Conservation (phyloP, 2,888 invertebrate genomes). For the Tenthredo scrophulariae region DNA sequence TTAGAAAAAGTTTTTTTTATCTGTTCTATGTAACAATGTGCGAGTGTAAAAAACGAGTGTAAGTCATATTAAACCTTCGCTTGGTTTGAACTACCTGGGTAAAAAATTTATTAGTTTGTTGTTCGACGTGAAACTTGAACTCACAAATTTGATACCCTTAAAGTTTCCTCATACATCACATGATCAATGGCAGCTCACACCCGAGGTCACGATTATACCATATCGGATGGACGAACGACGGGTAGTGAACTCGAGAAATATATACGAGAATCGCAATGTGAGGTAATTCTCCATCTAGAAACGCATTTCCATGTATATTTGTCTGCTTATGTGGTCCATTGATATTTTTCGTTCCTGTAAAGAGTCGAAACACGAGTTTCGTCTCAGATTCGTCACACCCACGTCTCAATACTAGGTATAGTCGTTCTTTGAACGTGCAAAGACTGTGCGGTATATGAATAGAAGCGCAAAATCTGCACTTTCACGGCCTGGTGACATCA, state of each 20-base stretch:
- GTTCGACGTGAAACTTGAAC: constrained; percentile 6
- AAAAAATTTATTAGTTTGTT: constrained; percentile 18
- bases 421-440: not conserved
- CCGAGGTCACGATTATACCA: not conserved
- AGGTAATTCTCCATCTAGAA: constrained; percentile 9
- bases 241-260: constrained; percentile 14
- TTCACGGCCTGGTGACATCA: not conserved
- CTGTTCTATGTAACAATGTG: not conserved
- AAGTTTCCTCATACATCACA: constrained; percentile 12
- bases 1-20: not conserved
- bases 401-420: no score
- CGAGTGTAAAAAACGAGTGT: not conserved
- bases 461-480: not conserved
- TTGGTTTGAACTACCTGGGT: not conserved
- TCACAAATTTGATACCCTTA: not conserved
- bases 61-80: not conserved
- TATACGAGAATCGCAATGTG: not conserved
- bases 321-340: not conserved
- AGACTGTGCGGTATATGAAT: not conserved
- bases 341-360: not conserved
- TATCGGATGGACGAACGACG: not conserved
- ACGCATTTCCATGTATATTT: constrained; percentile 8
- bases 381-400: no score
- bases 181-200: not conserved
- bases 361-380: not conserved